A percentile compares a stretch with the other conserved stretches of the same genome.
phyloP scores from a whole-genome alignment of 2,888 invertebrate genomes.

The Drosophila dives region DNA sequence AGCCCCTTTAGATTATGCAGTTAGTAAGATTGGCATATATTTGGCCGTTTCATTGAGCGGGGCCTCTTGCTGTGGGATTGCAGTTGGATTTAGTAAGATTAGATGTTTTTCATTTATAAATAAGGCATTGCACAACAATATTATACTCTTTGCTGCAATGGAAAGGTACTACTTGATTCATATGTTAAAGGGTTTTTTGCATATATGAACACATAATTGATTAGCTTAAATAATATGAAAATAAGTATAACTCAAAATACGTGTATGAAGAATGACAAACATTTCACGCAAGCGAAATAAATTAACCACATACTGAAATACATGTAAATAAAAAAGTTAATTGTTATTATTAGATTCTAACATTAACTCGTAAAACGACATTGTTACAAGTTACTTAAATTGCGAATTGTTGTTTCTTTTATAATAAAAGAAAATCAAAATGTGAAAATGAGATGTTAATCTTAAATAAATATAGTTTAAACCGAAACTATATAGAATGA shows the following conservation, averaged over 20 bases:
- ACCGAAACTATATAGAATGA: slow-evolving; percentile 40
- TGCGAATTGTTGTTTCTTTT: slow-evolving; percentile 65
- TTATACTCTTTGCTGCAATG: background rate
- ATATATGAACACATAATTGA: slow-evolving; percentile 21
- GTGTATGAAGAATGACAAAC: background rate
- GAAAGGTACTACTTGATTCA: slow-evolving; percentile 7
- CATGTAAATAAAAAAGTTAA: slow-evolving; percentile 63
- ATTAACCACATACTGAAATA: slow-evolving; percentile 21
- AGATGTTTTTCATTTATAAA: background rate
- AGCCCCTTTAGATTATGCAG: background rate
- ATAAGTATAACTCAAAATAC: slow-evolving; percentile 6
- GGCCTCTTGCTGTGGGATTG: background rate
- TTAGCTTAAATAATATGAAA: slow-evolving; percentile 29
- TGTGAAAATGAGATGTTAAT: slow-evolving; percentile 41
- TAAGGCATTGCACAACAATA: background rate
- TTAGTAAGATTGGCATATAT: background rate
- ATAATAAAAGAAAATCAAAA: slow-evolving; percentile 51
- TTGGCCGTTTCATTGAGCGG: background rate
- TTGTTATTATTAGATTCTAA: slow-evolving; percentile 60
- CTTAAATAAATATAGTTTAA: slow-evolving; percentile 48
- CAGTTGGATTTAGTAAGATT: background rate
- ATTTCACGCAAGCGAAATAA: slow-evolving; percentile 20
- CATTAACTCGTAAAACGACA: slow-evolving; percentile 55
- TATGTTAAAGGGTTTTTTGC: slow-evolving; percentile 19
- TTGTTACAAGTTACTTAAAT: slow-evolving; percentile 64